Conservation (phyloP, 2,888 invertebrate species). For the Dicyrtoma fusca region DNA sequence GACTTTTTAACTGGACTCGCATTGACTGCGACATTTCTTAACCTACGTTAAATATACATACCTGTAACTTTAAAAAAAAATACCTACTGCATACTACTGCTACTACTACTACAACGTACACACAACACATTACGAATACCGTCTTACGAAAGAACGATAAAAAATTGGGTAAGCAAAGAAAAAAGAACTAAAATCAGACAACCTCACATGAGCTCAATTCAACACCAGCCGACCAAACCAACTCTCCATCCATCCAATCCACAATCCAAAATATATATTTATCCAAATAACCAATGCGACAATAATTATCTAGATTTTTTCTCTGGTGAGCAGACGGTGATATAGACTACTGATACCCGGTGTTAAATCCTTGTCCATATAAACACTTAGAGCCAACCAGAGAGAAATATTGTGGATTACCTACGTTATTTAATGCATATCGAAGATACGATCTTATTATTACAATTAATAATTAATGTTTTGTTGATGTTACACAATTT, state of each 20-base stretch:
- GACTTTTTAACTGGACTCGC: constrained; percentile 39
- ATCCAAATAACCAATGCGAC: too few relatives aligned
- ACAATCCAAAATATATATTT: too few relatives aligned
- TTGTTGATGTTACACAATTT: constrained; percentile 7
- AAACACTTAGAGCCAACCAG: background rate
- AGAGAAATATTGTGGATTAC: background rate
- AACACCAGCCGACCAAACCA: too few relatives aligned
- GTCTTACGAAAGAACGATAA: background rate
- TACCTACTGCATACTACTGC: background rate
- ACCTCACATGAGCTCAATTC: too few relatives aligned
- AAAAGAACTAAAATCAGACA: too few relatives aligned
- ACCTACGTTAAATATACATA: constrained; percentile 17
- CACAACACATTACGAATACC: background rate
- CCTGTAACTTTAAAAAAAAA: background rate
- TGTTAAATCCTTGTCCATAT: background rate
- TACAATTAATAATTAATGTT: constrained; percentile 7
- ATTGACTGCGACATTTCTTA: constrained; percentile 22
- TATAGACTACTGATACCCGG: too few relatives aligned
- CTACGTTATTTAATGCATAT: constrained; percentile 15
- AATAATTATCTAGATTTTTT: too few relatives aligned
- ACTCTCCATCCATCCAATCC: too few relatives aligned
- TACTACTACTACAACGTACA: background rate
- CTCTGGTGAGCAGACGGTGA: too few relatives aligned
- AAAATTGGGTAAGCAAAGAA: too few relatives aligned
- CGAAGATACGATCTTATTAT: constrained; percentile 8